A percentile compares a stretch with the other conserved stretches of the same genome.
phyloP scores from a whole-genome alignment of 2,113 vertebrate genomes.

The Falco punctatus region DNA sequence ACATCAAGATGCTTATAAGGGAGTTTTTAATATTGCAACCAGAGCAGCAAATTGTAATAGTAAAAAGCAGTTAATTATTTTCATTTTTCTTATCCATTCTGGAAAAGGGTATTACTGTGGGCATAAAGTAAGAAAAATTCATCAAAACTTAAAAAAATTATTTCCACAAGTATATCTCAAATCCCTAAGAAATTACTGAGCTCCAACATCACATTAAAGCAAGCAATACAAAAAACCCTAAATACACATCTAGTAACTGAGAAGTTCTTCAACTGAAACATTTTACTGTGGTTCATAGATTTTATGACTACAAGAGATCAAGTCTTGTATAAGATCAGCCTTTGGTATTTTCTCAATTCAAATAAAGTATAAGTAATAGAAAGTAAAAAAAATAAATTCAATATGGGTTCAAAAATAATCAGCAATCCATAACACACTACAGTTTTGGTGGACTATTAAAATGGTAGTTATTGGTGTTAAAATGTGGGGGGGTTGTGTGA shows the following conservation, averaged over 20 bases:
- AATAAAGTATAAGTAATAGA: background rate
- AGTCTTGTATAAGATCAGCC: background rate
- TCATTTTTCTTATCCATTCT: background rate
- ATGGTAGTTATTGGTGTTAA: background rate
- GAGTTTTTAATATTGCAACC: background rate
- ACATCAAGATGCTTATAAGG: background rate
- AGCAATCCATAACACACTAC: background rate
- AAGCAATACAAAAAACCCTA: background rate
- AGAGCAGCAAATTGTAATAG: background rate
- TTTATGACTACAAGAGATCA: background rate
- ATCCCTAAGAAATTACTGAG: background rate
- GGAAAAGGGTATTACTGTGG: background rate
- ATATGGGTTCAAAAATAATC: background rate
- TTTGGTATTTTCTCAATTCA: background rate
- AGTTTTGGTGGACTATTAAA: background rate
- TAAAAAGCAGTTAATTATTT: background rate
- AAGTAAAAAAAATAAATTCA: background rate
- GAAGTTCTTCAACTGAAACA: background rate
- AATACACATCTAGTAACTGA: background rate
- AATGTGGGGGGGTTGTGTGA: background rate
- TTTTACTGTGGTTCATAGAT: background rate
- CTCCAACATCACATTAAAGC: background rate
- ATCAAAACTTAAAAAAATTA: background rate
- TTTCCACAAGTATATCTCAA: background rate
- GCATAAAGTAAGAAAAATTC: background rate